phyloP scores from a whole-genome alignment of 53 echinoderm and acorn worm species.

The Astropecten irregularis region DNA sequence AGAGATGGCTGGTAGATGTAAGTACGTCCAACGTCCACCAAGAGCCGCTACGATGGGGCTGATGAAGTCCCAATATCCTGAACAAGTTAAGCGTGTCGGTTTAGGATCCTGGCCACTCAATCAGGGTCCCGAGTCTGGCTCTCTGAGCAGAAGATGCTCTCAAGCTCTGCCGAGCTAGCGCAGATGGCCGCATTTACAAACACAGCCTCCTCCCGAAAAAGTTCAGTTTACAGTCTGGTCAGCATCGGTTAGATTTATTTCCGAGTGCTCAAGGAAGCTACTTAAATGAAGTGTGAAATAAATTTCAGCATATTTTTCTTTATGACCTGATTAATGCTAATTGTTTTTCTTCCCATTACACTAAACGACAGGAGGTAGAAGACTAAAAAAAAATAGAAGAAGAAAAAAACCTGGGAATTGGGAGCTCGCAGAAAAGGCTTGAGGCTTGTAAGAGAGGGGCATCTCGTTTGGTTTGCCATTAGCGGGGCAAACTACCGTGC shows the following conservation, averaged over 20 bases:
- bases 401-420: background rate
- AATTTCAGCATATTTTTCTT: slow-evolving; percentile 11
- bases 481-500: slow-evolving; percentile 21
- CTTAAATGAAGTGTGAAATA: slow-evolving; percentile 39
- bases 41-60: too few species aligned
- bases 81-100: slow-evolving; percentile 50
- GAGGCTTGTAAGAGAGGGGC: background rate
- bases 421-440: background rate
- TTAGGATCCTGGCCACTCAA: slow-evolving; percentile 23
- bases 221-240: background rate
- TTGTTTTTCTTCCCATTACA: slow-evolving; percentile 52
- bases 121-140: slow-evolving; percentile 14
- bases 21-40: slow-evolving; percentile 9
- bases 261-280: slow-evolving; percentile 1
- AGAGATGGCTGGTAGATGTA: too few species aligned
- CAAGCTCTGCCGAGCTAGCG: background rate
- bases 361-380: background rate
- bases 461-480: slow-evolving; percentile 38
- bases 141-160: background rate
- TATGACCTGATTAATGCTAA: slow-evolving; percentile 48
- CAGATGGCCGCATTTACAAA: slow-evolving; percentile 3
- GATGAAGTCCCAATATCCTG: slow-evolving; percentile 46
- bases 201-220: too few species aligned
- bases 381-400: too few species aligned
- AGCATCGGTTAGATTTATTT: slow-evolving; percentile 15